phyloP scores from a whole-genome alignment of 2,797 vertebrate species.

The Squalus acanthias region DNA sequence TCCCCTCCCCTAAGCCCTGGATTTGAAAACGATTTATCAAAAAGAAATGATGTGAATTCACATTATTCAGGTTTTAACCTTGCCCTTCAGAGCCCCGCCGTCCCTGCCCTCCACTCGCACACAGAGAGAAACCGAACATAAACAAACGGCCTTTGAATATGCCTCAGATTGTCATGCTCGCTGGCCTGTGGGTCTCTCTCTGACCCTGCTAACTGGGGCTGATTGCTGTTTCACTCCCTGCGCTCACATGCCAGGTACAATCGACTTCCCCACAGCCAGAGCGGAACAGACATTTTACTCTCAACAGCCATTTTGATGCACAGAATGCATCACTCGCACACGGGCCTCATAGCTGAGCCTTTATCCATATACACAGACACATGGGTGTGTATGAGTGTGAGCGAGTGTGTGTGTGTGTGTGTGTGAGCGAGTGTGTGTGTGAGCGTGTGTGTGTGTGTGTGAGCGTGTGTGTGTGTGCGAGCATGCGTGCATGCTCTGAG shows the following conservation, averaged over 20 bases:
- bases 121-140: not conserved
- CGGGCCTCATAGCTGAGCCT: too few relatives aligned
- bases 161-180: not conserved
- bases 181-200: not conserved
- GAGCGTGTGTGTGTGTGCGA: not conserved
- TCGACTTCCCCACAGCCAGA: not conserved
- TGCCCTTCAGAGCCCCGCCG: not conserved
- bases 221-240: not conserved
- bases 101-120: not conserved
- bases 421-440: not conserved
- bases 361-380: too few relatives aligned
- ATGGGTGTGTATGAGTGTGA: not conserved
- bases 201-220: not conserved
- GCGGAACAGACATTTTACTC: not conserved
- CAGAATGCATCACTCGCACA: not conserved
- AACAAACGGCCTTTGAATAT: not conserved
- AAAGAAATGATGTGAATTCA: not conserved
- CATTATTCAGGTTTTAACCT: not conserved
- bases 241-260: not conserved
- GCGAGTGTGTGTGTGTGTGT: not conserved
- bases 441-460: not conserved
- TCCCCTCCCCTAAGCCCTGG: not conserved
- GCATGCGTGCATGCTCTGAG: not conserved
- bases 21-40: not conserved
- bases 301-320: not conserved